These are phyloP conservation scores for Enteromius viviparus DNA, from an alignment of 2,797 vertebrate species.

Conservation along the genomic window DNA sequence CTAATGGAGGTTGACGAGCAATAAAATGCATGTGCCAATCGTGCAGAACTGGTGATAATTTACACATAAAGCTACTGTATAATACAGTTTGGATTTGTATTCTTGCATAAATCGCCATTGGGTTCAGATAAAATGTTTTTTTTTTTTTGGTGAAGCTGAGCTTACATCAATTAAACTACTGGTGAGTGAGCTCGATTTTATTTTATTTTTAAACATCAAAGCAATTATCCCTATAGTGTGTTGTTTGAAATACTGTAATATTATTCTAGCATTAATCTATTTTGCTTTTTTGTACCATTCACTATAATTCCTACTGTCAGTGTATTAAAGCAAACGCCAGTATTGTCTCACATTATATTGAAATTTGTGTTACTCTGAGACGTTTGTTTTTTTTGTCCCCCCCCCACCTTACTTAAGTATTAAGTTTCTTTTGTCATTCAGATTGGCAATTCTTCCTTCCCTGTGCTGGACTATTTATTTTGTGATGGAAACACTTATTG, in stretches of 20 bases:
- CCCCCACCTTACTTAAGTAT: conserved; percentile 20
- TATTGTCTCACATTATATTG: conserved; percentile 52
- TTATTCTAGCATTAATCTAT: conserved; percentile 56
- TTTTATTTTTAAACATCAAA: conserved; percentile 34
- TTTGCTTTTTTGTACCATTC: conserved; percentile 50
- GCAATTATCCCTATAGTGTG: conserved; percentile 44
- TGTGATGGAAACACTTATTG: conserved; percentile 39
- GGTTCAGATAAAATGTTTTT: conserved; percentile 11
- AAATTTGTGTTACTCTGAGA: conserved; percentile 36
- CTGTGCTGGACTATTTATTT: conserved; percentile 54
- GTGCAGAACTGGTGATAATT: conserved; percentile 4
- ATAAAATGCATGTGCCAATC: not conserved
- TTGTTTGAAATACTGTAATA: conserved; percentile 57
- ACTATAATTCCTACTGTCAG: conserved; percentile 54
- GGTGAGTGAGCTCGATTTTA: conserved; percentile 36
- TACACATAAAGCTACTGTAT: conserved; percentile 35
- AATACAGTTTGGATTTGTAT: conserved; percentile 14
- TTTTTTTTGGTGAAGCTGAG: conserved; percentile 29
- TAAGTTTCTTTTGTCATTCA: not conserved
- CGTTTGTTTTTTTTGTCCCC: not conserved
- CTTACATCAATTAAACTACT: conserved; percentile 55
- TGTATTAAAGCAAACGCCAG: conserved; percentile 57
- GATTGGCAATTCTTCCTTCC: not conserved
- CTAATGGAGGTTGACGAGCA: conserved; percentile 4
- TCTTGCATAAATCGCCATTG: conserved; percentile 12